phyloP scores from a whole-genome alignment of 2,888 invertebrate genomes.

The Meghimatium bilineatum region DNA sequence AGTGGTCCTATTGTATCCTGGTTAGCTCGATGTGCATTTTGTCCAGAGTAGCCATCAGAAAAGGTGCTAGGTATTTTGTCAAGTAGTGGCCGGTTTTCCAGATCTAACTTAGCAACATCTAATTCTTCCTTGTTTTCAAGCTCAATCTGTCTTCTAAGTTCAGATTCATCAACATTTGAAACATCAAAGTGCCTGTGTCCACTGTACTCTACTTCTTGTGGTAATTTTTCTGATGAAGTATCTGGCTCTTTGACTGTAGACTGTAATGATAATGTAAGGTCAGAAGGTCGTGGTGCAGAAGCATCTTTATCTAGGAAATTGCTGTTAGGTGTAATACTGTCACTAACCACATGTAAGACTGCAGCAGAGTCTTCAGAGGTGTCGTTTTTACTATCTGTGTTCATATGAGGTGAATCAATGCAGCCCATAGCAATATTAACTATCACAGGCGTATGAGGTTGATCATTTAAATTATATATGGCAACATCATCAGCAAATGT shows the following conservation, averaged over 20 bases:
- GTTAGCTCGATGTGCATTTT: constrained; percentile 31
- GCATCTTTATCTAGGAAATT: background rate
- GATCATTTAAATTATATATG: constrained; percentile 26
- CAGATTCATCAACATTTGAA: constrained; percentile 33
- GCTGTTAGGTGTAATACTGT: background rate
- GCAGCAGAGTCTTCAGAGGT: constrained; percentile 6
- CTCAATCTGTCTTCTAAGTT: constrained; percentile 22
- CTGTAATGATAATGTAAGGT: background rate
- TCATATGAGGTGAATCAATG: background rate
- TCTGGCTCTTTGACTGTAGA: background rate
- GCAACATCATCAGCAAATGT: constrained; percentile 33
- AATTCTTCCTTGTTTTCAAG: constrained; percentile 11
- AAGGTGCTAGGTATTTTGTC: constrained; percentile 15
- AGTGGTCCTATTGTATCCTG: constrained; percentile 45
- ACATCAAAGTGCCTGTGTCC: constrained; percentile 36
- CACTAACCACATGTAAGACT: constrained; percentile 14
- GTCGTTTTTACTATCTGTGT: background rate
- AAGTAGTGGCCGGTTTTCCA: constrained; percentile 23
- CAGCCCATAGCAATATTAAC: background rate
- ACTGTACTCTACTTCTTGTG: constrained; percentile 20
- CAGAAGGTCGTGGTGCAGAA: constrained; percentile 1
- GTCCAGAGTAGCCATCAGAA: constrained; percentile 30
- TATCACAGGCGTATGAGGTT: constrained; percentile 9
- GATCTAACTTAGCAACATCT: background rate
- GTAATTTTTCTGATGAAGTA: background rate